Conservation (phyloP, 2,888 invertebrate species). For the Meteorus cinctellus region DNA sequence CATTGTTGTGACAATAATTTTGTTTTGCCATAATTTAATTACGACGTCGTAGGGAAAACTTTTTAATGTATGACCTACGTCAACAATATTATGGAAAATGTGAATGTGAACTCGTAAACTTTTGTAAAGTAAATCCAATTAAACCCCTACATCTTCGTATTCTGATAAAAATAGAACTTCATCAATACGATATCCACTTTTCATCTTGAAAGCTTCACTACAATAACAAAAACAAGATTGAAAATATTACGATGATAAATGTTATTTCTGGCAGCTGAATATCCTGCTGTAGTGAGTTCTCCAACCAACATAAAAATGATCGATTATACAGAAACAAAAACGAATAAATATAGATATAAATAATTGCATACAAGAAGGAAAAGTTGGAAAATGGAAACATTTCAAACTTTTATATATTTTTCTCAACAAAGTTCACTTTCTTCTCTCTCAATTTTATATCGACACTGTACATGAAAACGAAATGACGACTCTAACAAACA, state of each 20-base stretch:
- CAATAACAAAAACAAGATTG: background rate
- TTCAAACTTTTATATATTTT: background rate
- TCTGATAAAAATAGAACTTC: background rate
- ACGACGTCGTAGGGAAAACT: too few species aligned
- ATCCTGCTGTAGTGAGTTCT: background rate
- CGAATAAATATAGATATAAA: background rate
- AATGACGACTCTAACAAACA: background rate
- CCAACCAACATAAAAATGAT: background rate
- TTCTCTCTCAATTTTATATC: background rate
- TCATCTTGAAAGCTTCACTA: background rate
- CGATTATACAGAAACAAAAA: background rate
- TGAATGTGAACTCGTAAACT: background rate
- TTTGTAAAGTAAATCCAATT: background rate
- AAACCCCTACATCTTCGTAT: background rate
- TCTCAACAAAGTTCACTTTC: background rate
- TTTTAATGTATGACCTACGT: background rate
- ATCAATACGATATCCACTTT: background rate
- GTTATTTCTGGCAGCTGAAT: background rate
- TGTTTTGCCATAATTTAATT: too few species aligned
- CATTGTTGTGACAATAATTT: too few species aligned
- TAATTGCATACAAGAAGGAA: background rate
- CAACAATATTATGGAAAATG: background rate
- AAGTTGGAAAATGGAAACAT: background rate
- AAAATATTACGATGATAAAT: constrained; percentile 5
- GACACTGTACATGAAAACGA: background rate